Conservation (phyloP, 2,113 vertebrate genomes). For the Chamaea fasciata region DNA sequence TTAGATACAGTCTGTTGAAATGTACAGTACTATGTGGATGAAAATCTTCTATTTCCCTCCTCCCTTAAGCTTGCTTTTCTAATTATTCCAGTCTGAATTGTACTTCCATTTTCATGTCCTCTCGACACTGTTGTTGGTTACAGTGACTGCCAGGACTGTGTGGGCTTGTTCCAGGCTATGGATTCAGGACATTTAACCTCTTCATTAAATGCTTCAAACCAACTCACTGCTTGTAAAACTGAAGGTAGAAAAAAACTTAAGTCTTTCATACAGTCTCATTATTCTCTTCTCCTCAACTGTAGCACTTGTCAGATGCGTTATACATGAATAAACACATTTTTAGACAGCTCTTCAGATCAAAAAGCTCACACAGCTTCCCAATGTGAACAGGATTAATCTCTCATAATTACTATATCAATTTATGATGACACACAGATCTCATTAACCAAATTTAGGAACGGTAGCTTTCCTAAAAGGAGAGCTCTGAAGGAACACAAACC, state of each 20-base stretch:
- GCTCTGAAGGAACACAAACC: background rate
- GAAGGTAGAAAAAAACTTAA: background rate
- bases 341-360: conserved; percentile 66
- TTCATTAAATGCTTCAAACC: conserved; percentile 26
- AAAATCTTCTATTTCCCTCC: background rate
- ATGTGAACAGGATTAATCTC: conserved; percentile 64
- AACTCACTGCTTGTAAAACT: conserved; percentile 1
- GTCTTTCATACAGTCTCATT: conserved; percentile 35
- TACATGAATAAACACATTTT: conserved; percentile 65
- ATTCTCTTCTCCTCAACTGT: conserved; percentile 49
- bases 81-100: background rate
- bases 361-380: conserved; percentile 67
- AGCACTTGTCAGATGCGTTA: conserved; percentile 54
- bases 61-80: background rate
- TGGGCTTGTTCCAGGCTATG: background rate
- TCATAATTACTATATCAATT: conserved; percentile 67
- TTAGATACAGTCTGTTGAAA: background rate
- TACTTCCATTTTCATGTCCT: background rate
- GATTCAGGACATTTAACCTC: conserved; percentile 15
- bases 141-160: background rate
- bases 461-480: conserved; percentile 9
- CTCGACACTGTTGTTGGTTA: background rate
- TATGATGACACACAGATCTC: conserved; percentile 61
- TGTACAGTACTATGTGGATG: background rate
- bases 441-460: conserved; percentile 50